phyloP scores from a whole-genome alignment of 2,888 invertebrate species.

The Trachelus troglodyta region DNA sequence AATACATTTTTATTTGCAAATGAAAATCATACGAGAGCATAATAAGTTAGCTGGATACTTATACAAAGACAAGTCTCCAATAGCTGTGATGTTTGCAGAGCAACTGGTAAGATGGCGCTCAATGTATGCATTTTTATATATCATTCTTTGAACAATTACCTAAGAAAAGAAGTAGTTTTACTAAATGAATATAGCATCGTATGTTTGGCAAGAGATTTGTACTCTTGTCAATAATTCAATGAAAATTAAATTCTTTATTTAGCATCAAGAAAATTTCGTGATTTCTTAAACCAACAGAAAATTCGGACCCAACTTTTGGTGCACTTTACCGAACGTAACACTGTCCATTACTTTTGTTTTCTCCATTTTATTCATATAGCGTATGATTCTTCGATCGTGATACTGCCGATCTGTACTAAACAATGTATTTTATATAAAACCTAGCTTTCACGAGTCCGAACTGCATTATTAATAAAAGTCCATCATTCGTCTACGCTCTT shows the following conservation, averaged over 20 bases:
- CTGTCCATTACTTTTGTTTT: not conserved
- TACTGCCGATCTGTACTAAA: constrained; percentile 15
- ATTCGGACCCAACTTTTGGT: not conserved
- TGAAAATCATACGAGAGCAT: not conserved
- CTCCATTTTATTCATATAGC: not conserved
- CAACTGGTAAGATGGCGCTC: not conserved
- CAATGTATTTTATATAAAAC: constrained; percentile 46
- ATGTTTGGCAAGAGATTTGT: not conserved
- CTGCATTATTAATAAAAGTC: constrained; percentile 37
- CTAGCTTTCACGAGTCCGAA: constrained; percentile 22
- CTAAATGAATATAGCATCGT: not conserved
- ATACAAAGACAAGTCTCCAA: not conserved
- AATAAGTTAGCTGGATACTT: not conserved
- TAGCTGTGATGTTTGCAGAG: not conserved
- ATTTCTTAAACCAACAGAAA: not conserved
- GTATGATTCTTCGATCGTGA: constrained; percentile 3
- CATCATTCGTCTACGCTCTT: constrained; percentile 7
- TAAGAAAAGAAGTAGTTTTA: not conserved
- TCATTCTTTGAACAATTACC: not conserved
- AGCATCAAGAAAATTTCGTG: not conserved
- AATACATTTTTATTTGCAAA: not conserved
- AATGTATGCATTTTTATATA: not conserved
- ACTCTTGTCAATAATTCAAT: not conserved
- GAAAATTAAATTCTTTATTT: not conserved
- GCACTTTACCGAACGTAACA: not conserved